Evolutionary conservation across 2,888 invertebrate genomes (phyloP).

Genomic region (Spisula subtruncata): DNA sequence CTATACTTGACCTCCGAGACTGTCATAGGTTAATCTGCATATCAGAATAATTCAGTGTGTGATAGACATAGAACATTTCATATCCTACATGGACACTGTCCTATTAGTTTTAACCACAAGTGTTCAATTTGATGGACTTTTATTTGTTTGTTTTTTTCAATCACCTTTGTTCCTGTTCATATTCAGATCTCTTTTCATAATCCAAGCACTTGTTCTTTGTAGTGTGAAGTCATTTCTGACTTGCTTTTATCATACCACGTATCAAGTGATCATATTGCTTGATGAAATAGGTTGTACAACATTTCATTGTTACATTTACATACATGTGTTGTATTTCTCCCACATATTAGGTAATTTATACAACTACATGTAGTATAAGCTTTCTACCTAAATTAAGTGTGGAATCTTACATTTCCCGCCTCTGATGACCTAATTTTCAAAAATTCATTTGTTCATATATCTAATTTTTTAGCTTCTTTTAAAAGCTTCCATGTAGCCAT

Average conservation of each 20-base stretch:
- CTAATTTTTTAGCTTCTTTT: background rate
- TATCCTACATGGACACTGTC: constrained; percentile 20
- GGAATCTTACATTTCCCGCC: background rate
- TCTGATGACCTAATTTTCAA: background rate
- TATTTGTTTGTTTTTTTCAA: background rate
- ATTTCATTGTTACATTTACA: background rate
- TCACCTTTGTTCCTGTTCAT: background rate
- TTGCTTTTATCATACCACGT: background rate
- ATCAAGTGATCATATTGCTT: background rate
- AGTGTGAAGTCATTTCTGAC: background rate
- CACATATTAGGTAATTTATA: background rate
- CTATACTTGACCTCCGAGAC: no score
- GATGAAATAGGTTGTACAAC: background rate
- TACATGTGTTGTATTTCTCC: background rate
- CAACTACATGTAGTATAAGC: no score
- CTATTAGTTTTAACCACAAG: constrained; percentile 17
- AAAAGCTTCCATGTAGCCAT: background rate
- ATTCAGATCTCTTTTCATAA: background rate
- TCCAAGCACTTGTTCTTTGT: background rate
- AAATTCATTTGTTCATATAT: background rate
- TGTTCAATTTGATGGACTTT: constrained; percentile 31
- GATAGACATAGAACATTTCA: background rate
- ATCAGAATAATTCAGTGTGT: no score
- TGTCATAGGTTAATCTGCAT: no score
- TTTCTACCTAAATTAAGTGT: background rate